Percentiles rank a stretch among this genome's conserved stretches.
phyloP scores from a whole-genome alignment of 2,797 vertebrate genomes.

The Falco rusticolus region DNA sequence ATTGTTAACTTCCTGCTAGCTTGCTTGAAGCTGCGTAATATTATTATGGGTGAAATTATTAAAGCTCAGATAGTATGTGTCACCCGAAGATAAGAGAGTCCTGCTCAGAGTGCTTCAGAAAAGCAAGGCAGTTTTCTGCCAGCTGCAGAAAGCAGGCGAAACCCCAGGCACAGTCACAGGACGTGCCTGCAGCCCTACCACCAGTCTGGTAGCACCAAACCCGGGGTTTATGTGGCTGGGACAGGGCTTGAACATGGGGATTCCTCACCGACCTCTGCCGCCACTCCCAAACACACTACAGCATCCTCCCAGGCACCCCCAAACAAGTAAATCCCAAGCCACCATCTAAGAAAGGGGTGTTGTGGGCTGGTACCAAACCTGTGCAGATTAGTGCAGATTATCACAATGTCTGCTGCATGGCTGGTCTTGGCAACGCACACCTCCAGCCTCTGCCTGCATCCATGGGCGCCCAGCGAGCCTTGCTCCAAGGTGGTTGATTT shows the following conservation, averaged over 20 bases:
- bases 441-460: fast-evolving
- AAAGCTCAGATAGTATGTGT: neutral
- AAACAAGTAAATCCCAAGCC: fast-evolving
- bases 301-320: neutral
- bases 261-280: neutral
- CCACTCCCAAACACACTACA: fast-evolving
- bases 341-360: neutral
- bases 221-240: fast-evolving
- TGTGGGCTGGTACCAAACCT: neutral
- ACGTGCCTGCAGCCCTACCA: fast-evolving
- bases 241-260: fast-evolving
- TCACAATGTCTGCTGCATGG: fast-evolving
- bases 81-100: neutral
- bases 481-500: fast-evolving
- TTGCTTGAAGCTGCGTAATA: neutral
- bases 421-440: neutral
- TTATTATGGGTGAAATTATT: neutral
- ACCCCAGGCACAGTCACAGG: neutral
- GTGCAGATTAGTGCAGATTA: fast-evolving
- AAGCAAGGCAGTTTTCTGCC: fast-evolving
- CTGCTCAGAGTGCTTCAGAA: neutral
- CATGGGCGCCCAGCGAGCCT: fast-evolving
- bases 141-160: neutral
- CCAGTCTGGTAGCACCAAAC: fast-evolving
- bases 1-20: neutral